Evolutionary conservation across 2,113 vertebrate species (phyloP).

Genomic region (Trichomycterus rosablanca): DNA sequence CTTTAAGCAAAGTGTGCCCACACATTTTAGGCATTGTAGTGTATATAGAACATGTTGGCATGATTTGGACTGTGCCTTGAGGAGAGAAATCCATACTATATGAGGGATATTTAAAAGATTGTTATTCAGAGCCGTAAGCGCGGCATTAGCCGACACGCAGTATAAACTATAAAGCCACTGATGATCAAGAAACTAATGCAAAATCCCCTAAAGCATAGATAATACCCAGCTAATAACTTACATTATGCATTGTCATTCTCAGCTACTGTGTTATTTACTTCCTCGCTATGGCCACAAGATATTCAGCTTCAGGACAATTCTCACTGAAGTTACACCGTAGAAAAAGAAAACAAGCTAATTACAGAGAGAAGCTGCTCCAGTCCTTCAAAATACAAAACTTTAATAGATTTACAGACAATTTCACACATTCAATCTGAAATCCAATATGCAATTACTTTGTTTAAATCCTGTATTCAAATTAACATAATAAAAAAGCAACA

Average conservation of each 20-base stretch:
- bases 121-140: no score
- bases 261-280: not conserved
- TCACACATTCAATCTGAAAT: constrained; percentile 8
- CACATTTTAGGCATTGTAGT: no score
- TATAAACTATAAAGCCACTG: no score
- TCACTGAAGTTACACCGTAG: no score
- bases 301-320: not conserved
- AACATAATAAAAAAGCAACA: constrained; percentile 56
- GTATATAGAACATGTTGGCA: no score
- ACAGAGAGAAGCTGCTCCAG: constrained; percentile 21
- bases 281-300: not conserved
- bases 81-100: no score
- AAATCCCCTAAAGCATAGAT: not conserved
- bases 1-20: no score
- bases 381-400: no score
- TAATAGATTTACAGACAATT: constrained; percentile 25
- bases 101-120: no score
- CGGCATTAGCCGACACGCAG: no score
- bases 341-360: constrained; percentile 12
- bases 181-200: no score
- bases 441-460: constrained; percentile 51
- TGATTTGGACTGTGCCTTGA: no score
- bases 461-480: constrained; percentile 48
- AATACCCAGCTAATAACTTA: constrained; percentile 17
- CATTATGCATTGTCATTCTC: not conserved